Conservation (phyloP, 92 coral and sea anemone genomes). For the Umimayanthus kanabou region DNA sequence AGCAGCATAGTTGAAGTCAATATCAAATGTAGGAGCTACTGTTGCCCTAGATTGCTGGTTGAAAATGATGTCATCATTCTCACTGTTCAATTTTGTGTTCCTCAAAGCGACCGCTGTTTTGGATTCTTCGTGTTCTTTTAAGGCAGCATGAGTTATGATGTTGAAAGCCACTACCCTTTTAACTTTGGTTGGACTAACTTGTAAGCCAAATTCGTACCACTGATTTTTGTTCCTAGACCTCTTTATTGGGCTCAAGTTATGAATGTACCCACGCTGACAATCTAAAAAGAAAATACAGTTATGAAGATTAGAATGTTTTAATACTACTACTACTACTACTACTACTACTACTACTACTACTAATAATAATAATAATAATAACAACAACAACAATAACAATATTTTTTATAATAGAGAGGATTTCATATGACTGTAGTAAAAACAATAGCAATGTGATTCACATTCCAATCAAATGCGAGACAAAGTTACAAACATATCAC, state of each 20-base stretch:
- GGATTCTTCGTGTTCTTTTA: slow-evolving; percentile 48
- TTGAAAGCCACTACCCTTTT: slow-evolving; percentile 64
- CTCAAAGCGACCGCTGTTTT: background rate
- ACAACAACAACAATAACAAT: background rate
- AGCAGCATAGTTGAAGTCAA: slow-evolving; percentile 52
- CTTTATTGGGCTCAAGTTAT: slow-evolving; percentile 55
- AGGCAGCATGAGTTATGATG: slow-evolving; percentile 41
- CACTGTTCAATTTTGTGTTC: slow-evolving; percentile 38
- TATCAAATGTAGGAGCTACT: slow-evolving; percentile 22
- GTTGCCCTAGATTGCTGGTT: slow-evolving; percentile 40
- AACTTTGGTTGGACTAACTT: slow-evolving; percentile 58
- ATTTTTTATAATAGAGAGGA: background rate
- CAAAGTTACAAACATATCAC: slow-evolving; percentile 9
- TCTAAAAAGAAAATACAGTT: slow-evolving; percentile 36
- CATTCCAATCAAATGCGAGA: background rate
- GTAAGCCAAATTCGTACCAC: too few species aligned
- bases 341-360: too few species aligned
- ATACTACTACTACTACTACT: background rate
- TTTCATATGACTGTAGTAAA: slow-evolving; percentile 14
- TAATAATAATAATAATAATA: too few species aligned
- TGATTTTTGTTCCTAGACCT: slow-evolving; percentile 42
- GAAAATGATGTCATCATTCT: slow-evolving; percentile 45
- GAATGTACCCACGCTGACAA: slow-evolving; percentile 52
- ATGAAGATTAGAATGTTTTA: background rate
- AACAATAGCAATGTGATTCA: slow-evolving; percentile 8